These are phyloP conservation scores for Jaculus jaculus DNA, from an alignment of 2,113 vertebrate genomes.

Conservation along the genomic window DNA sequence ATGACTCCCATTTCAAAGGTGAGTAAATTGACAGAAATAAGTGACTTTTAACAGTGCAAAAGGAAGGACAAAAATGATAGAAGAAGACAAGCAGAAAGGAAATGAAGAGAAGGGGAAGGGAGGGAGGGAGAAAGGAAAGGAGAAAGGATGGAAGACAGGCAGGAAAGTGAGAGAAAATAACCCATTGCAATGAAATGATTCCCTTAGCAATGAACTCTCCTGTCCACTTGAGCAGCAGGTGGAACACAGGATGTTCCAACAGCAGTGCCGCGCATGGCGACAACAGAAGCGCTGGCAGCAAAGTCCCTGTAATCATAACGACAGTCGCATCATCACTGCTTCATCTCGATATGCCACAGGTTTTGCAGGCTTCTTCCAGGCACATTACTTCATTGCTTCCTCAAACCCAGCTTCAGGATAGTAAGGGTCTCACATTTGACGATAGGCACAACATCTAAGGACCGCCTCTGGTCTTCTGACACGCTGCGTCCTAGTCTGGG, in stretches of 20 bases:
- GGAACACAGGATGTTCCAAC: not conserved
- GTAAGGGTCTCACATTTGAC: not conserved
- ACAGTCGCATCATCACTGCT: not conserved
- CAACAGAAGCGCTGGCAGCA: not conserved
- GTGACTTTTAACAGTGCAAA: not conserved
- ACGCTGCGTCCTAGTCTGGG: not conserved
- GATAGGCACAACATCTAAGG: not conserved
- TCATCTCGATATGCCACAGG: not conserved
- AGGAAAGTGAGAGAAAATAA: too few species aligned
- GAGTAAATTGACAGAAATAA: not conserved
- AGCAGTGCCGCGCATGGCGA: not conserved
- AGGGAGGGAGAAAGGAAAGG: fast-evolving
- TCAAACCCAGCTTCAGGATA: not conserved
- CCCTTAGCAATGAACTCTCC: not conserved
- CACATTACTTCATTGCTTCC: not conserved
- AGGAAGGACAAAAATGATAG: not conserved
- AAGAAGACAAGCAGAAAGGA: not conserved
- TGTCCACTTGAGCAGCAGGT: not conserved
- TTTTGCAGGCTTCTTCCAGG: not conserved
- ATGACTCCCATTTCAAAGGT: slow-evolving; percentile 4
- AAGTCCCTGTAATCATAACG: not conserved
- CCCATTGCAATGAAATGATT: not conserved
- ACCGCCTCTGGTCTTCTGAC: not conserved
- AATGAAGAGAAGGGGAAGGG: not conserved
- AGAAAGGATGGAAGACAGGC: not conserved